A percentile compares a stretch with the other conserved stretches of the same genome.
Evolutionary conservation across 2,888 invertebrate species (phyloP).

Genomic region (Acleris holmiana): DNA sequence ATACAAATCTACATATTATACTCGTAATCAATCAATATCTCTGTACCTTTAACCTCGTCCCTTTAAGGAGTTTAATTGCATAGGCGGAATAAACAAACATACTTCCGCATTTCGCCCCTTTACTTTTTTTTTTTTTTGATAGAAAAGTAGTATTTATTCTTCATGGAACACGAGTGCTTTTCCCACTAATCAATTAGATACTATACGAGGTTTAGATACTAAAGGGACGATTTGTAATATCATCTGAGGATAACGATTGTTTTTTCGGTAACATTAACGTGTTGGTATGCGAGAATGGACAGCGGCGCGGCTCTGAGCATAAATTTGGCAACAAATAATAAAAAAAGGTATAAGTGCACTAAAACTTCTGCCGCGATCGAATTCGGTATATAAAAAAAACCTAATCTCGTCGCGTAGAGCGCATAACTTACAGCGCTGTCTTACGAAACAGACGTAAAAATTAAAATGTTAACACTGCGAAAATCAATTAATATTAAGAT

Average conservation of each 20-base stretch:
- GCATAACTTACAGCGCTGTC: constrained; percentile 15
- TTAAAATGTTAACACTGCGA: not conserved
- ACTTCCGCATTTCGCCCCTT: not conserved
- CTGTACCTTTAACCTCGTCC: not conserved
- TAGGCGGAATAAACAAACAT: not conserved
- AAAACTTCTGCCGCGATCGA: constrained; percentile 47
- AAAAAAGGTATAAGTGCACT: constrained; percentile 41
- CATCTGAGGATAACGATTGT: constrained; percentile 34
- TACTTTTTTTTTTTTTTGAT: too few relatives aligned
- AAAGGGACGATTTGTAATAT: too few relatives aligned
- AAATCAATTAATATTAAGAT: too few relatives aligned
- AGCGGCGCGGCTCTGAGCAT: constrained; percentile 26
- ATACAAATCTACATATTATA: too few relatives aligned
- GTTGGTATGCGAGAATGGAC: constrained; percentile 43
- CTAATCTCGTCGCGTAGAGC: constrained; percentile 22
- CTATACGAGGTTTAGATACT: too few relatives aligned
- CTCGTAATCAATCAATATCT: too few relatives aligned
- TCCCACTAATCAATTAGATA: too few relatives aligned
- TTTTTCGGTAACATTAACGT: constrained; percentile 48
- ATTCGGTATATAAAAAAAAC: constrained; percentile 37
- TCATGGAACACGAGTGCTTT: too few relatives aligned
- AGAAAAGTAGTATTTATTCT: too few relatives aligned
- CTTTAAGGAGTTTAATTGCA: not conserved
- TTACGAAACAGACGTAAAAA: not conserved
- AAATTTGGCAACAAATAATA: constrained; percentile 46